These are phyloP conservation scores for Aspidiotus rigidus DNA, from an alignment of 2,888 invertebrate species.

Conservation along the genomic window DNA sequence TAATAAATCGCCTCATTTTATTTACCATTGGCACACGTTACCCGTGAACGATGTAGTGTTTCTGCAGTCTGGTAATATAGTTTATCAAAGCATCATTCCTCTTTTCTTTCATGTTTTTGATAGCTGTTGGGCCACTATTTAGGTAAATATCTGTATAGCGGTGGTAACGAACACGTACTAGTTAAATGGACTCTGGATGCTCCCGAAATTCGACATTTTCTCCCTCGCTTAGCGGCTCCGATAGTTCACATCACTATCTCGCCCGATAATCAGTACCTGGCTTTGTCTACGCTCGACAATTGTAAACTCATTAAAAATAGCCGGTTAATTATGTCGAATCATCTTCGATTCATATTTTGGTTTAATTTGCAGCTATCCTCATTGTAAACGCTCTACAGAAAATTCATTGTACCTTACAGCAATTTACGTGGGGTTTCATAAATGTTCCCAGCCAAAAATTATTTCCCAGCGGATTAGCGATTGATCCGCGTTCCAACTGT, in stretches of 20 bases:
- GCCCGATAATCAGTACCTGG: slow-evolving; percentile 53
- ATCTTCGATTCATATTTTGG: neutral
- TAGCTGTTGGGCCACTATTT: neutral
- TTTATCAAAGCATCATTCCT: neutral
- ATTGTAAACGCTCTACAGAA: slow-evolving; percentile 41
- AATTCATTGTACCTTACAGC: slow-evolving; percentile 54
- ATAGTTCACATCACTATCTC: slow-evolving; percentile 56
- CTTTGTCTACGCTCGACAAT: slow-evolving; percentile 62
- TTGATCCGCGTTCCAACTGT: slow-evolving; percentile 56
- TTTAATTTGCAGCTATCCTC: slow-evolving; percentile 42
- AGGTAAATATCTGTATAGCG: slow-evolving; percentile 48
- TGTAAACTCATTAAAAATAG: slow-evolving; percentile 41
- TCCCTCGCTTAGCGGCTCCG: slow-evolving; percentile 62
- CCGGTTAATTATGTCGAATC: neutral
- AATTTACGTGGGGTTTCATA: slow-evolving; percentile 54
- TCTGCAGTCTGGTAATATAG: slow-evolving; percentile 47
- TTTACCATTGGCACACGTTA: slow-evolving; percentile 69
- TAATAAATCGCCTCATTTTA: slow-evolving; percentile 43
- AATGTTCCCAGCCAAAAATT: slow-evolving; percentile 45
- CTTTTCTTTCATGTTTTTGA: neutral
- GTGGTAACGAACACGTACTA: slow-evolving; percentile 67
- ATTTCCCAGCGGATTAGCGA: slow-evolving; percentile 50
- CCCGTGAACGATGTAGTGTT: slow-evolving; percentile 59
- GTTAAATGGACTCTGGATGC: slow-evolving; percentile 62
- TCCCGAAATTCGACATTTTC: slow-evolving; percentile 48